phyloP scores from a whole-genome alignment of 2,113 vertebrate species.

The Piprites chloris region DNA sequence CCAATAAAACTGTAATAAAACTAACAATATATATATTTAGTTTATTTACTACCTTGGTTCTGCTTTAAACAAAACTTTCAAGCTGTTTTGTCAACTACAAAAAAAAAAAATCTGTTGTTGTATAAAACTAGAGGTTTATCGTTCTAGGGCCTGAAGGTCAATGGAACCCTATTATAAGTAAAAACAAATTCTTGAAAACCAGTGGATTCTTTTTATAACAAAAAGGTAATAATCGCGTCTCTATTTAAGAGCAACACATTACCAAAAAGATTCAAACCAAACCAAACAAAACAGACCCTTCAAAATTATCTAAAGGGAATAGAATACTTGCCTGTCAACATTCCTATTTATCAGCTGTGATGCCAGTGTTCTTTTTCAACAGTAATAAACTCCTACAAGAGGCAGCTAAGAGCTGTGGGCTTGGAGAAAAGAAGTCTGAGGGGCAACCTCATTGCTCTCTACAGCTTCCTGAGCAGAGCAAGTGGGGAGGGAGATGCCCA shows the following conservation, averaged over 20 bases:
- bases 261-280: background rate
- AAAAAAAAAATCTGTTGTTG: background rate
- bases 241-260: background rate
- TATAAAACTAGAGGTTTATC: background rate
- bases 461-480: background rate
- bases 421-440: background rate
- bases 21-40: background rate
- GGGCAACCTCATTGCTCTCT: background rate
- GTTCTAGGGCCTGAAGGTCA: background rate
- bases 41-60: background rate
- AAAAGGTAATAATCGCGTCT: background rate
- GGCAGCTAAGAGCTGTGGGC: background rate
- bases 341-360: background rate
- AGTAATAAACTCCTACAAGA: background rate
- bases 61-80: background rate
- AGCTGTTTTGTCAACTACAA: background rate
- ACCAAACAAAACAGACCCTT: background rate
- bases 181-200: background rate
- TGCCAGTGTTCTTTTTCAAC: background rate
- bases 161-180: background rate
- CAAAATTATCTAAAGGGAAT: background rate
- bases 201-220: background rate
- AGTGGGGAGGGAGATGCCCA: background rate
- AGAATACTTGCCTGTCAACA: background rate
- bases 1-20: background rate